A percentile compares a stretch with the other conserved stretches of the same genome.
These are phyloP conservation scores for Stenchaetothrips biformis DNA, from an alignment of 2,888 invertebrate genomes.

Conservation along the genomic window DNA sequence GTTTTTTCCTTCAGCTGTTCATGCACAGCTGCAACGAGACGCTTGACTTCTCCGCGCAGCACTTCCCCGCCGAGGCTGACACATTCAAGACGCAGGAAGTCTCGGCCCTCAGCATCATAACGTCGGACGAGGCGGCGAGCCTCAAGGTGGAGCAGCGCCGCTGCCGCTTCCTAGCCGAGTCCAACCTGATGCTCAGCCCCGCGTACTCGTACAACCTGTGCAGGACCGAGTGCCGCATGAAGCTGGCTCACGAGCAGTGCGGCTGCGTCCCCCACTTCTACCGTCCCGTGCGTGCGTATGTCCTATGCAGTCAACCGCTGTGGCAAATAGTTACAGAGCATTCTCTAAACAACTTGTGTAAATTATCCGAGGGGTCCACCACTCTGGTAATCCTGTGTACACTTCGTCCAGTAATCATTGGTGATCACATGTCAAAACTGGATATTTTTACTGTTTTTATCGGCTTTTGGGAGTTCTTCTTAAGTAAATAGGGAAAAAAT, in stretches of 20 bases:
- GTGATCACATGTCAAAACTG: too few species aligned
- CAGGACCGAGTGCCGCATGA: slow-evolving; percentile 44
- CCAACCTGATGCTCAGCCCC: slow-evolving; percentile 41
- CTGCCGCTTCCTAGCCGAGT: slow-evolving; percentile 42
- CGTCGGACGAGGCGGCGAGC: slow-evolving; percentile 50
- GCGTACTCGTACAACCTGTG: slow-evolving; percentile 45
- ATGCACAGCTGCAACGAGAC: slow-evolving; percentile 64
- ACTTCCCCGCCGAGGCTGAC: slow-evolving; percentile 43
- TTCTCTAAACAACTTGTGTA: too few species aligned
- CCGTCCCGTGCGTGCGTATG: slow-evolving; percentile 39
- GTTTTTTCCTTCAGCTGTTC: slow-evolving; percentile 49
- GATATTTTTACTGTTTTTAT: too few species aligned
- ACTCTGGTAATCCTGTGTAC: too few species aligned
- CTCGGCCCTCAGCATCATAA: slow-evolving; percentile 56
- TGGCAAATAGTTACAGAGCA: too few species aligned
- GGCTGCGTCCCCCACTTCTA: slow-evolving; percentile 46
- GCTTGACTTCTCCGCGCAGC: slow-evolving; percentile 57
- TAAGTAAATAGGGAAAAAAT: too few species aligned
- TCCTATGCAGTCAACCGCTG: too few species aligned
- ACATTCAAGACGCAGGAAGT: slow-evolving; percentile 58
- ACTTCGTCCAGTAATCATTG: too few species aligned
- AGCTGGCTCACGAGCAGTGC: slow-evolving; percentile 42
- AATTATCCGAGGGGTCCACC: too few species aligned
- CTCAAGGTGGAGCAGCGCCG: slow-evolving; percentile 42
- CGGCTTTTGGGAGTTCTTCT: too few species aligned